These are phyloP conservation scores for Sminthurinus aureus DNA, from an alignment of 2,888 invertebrate genomes.

Conservation along the genomic window DNA sequence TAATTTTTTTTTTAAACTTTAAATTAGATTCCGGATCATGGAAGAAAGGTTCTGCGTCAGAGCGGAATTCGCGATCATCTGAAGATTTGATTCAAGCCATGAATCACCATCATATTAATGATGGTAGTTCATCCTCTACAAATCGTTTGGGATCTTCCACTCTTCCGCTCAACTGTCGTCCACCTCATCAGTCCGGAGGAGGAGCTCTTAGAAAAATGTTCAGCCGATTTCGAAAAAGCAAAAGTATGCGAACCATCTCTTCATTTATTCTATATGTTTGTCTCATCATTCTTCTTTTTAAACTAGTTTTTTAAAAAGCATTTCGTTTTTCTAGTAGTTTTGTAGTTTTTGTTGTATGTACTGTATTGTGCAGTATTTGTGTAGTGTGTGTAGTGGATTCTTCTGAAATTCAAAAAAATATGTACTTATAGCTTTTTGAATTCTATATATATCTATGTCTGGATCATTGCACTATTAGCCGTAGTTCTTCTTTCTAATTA, in stretches of 20 bases:
- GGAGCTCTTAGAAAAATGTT: conserved; percentile 56
- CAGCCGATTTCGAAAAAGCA: conserved; percentile 57
- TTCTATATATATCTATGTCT: too few relatives aligned
- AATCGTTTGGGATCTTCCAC: conserved; percentile 34
- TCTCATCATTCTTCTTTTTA: neutral
- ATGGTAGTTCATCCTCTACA: neutral
- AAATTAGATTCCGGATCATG: neutral
- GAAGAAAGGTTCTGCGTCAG: conserved; percentile 21
- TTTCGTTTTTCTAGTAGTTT: neutral
- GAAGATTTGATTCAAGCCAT: conserved; percentile 39
- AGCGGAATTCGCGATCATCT: conserved; percentile 38
- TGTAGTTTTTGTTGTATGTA: neutral
- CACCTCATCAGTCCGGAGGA: conserved; percentile 1
- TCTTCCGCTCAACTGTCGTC: conserved; percentile 32
- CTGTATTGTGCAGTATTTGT: neutral
- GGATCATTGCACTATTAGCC: too few relatives aligned
- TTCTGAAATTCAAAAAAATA: too few relatives aligned
- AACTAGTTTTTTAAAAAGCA: neutral
- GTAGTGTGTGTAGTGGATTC: too few relatives aligned
- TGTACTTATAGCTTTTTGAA: too few relatives aligned
- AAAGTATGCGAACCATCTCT: conserved; percentile 35
- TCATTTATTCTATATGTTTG: neutral
- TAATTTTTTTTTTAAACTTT: too few relatives aligned
- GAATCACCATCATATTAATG: conserved; percentile 5
- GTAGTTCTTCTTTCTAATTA: neutral